phyloP scores from a whole-genome alignment of 2,113 vertebrate genomes.

The Pseudorhombus dupliciocellatus region DNA sequence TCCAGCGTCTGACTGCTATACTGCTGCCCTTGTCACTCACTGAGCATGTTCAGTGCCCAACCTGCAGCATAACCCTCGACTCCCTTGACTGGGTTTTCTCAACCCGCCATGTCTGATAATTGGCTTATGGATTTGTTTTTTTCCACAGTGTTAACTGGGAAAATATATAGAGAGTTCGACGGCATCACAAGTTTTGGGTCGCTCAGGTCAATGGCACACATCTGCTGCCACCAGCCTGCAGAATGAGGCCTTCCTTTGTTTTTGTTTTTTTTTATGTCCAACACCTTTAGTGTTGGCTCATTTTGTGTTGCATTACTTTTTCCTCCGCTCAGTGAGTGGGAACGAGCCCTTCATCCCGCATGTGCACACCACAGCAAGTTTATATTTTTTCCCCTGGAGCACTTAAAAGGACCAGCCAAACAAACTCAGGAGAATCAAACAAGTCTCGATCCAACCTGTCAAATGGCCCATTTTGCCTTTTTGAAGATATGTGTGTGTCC shows the following conservation, averaged over 20 bases:
- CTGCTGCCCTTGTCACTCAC: conserved; percentile 80
- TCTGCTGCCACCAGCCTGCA: conserved; percentile 32
- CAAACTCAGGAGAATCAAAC: not conserved
- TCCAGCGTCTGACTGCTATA: conserved; percentile 52
- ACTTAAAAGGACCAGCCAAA: conserved; percentile 15
- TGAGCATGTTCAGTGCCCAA: conserved; percentile 84
- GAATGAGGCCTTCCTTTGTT: conserved; percentile 6
- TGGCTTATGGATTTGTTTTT: conserved; percentile 21
- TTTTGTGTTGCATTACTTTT: not conserved
- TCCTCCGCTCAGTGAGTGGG: conserved; percentile 87
- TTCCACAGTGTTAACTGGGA: not conserved
- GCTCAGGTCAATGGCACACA: conserved; percentile 26
- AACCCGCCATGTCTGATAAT: conserved; percentile 26
- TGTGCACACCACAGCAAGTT: conserved; percentile 77
- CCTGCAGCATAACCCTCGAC: conserved; percentile 35
- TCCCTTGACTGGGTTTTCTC: conserved; percentile 24
- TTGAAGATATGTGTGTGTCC: conserved; percentile 34
- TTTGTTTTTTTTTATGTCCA: conserved; percentile 27
- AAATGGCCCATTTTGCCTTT: conserved; percentile 49
- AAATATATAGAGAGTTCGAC: conserved; percentile 9
- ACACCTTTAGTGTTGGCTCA: conserved; percentile 26
- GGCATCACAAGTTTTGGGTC: conserved; percentile 25
- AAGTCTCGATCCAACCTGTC: not conserved
- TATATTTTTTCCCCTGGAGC: conserved; percentile 13
- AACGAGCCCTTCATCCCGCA: conserved; percentile 74